These are phyloP conservation scores for Leptinotarsa defecta DNA, from an alignment of 1,140 invertebrate species.

Conservation along the genomic window DNA sequence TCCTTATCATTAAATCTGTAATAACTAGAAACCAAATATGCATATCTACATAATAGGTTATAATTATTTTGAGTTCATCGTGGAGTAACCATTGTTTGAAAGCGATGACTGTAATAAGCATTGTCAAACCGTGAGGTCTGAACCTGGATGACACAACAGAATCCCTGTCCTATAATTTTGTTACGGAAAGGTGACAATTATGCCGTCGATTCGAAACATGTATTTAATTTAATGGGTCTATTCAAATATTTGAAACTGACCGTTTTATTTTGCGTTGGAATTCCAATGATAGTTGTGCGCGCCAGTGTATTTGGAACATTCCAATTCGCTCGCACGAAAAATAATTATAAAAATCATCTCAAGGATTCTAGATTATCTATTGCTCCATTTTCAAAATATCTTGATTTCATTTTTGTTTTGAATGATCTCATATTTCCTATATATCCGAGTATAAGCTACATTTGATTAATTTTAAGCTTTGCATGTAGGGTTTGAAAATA, in stretches of 20 bases:
- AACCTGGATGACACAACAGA: constrained; percentile 31
- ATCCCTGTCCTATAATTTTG: constrained; percentile 33
- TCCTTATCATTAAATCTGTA: constrained; percentile 1
- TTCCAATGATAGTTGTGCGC: not conserved
- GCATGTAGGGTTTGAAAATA: too few relatives aligned
- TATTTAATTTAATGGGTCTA: constrained; percentile 19
- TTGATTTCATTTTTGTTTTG: too few relatives aligned
- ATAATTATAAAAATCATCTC: too few relatives aligned
- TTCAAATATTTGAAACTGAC: constrained; percentile 18
- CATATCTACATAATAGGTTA: not conserved
- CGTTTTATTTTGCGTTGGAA: constrained; percentile 20
- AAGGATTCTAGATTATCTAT: too few relatives aligned
- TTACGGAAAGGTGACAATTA: constrained; percentile 30
- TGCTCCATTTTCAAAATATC: too few relatives aligned
- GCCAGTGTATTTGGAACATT: too few relatives aligned
- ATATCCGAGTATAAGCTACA: too few relatives aligned
- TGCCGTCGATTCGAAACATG: constrained; percentile 11
- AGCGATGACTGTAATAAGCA: constrained; percentile 14
- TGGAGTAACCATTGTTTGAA: constrained; percentile 16
- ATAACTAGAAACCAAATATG: not conserved
- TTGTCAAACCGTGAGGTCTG: constrained; percentile 8
- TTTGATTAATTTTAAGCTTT: too few relatives aligned
- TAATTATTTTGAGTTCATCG: not conserved
- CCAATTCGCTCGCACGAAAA: too few relatives aligned
- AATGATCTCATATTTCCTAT: too few relatives aligned